Percentiles rank a stretch among this genome's conserved stretches.
phyloP scores from a whole-genome alignment of 2,113 vertebrate genomes.

The Symphodus melops region DNA sequence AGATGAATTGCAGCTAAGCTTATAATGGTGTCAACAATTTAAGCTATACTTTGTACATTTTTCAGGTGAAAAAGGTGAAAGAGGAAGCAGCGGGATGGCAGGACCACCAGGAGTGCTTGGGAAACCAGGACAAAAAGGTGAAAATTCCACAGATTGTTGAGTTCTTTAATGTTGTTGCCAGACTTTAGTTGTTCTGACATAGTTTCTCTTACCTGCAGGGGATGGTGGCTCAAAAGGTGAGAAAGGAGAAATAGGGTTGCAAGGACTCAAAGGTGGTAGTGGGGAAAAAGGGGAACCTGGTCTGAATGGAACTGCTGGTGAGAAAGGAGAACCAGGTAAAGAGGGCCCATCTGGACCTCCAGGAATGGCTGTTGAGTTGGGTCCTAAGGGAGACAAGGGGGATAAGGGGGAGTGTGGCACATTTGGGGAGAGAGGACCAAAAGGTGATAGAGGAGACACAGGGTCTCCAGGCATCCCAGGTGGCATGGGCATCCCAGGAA shows the following conservation, averaged over 20 bases:
- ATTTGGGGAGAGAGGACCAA: conserved; percentile 86
- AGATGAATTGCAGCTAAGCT: background rate
- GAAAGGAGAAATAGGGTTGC: conserved; percentile 86
- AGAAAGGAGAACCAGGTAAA: conserved; percentile 87
- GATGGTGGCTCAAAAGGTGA: conserved; percentile 89
- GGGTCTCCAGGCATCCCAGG: conserved; percentile 89
- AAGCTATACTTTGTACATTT: conserved; percentile 16
- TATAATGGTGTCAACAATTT: background rate
- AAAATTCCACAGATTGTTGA: background rate
- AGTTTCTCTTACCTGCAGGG: conserved; percentile 78
- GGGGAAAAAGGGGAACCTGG: conserved; percentile 89
- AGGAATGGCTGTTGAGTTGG: conserved; percentile 80
- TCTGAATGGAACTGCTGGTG: conserved; percentile 90
- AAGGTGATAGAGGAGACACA: conserved; percentile 86
- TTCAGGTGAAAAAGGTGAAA: conserved; percentile 91
- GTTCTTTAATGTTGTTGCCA: background rate
- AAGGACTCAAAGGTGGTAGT: conserved; percentile 86
- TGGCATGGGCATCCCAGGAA: conserved; percentile 85
- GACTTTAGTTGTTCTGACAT: conserved; percentile 8
- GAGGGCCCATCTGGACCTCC: conserved; percentile 78
- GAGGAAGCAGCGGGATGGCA: conserved; percentile 85
- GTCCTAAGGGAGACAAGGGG: conserved; percentile 89
- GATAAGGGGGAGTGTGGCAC: conserved; percentile 88
- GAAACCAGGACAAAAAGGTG: conserved; percentile 92
- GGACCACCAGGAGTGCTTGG: conserved; percentile 90